Percentiles rank a stretch among this genome's conserved stretches.
Evolutionary conservation across 2,888 invertebrate species (phyloP).

Genomic region (Sylvicola cinctus): DNA sequence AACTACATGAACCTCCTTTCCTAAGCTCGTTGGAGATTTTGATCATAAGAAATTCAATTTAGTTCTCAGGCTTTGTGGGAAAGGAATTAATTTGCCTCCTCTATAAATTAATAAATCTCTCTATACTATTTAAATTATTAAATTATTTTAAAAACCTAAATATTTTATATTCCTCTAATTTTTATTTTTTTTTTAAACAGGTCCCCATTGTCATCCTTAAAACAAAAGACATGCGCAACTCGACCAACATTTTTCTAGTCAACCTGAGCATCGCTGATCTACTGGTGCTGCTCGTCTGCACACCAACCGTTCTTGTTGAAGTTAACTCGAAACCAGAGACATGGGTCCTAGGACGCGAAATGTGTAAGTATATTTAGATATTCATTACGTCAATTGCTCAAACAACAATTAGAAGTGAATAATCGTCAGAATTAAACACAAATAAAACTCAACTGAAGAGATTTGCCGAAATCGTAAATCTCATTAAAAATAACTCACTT

Average conservation of each 20-base stretch:
- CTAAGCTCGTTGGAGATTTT: too few relatives aligned
- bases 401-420: not conserved
- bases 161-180: not conserved
- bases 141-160: too few relatives aligned
- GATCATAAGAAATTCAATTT: too few relatives aligned
- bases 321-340: conserved; percentile 79
- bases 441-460: not conserved
- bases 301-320: conserved; percentile 85
- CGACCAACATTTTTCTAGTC: conserved; percentile 86
- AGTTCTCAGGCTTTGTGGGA: too few relatives aligned
- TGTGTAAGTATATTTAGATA: conserved; percentile 78
- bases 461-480: too few relatives aligned
- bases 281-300: conserved; percentile 76
- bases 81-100: too few relatives aligned
- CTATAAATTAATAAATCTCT: too few relatives aligned
- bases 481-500: too few relatives aligned
- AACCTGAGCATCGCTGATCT: conserved; percentile 85
- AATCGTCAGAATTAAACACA: not conserved
- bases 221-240: conserved; percentile 85
- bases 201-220: conserved; percentile 77
- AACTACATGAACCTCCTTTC: too few relatives aligned
- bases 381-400: not conserved
- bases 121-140: too few relatives aligned
- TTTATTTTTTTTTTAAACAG: conserved; percentile 11
- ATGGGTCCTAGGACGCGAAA: conserved; percentile 77